Evolutionary conservation across 1,140 invertebrate genomes (phyloP), one percentile per base, ranked within the genome.

Genomic region (Macrobrachium nipponense): DNA sequence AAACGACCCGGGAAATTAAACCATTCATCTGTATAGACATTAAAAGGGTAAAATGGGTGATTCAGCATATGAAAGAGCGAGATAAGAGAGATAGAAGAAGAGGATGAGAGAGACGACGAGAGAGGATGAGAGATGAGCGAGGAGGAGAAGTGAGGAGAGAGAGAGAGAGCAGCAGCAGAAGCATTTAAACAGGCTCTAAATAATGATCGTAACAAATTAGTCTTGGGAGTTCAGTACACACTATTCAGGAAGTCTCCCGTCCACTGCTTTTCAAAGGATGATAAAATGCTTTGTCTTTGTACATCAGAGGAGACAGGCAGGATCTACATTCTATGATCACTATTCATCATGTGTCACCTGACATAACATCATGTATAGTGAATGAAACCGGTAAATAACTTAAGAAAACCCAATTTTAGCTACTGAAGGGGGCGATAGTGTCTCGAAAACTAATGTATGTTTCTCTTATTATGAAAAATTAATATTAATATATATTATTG

Each of bases 131-230:
- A 51, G 73, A 51, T n/a, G n/a, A n/a, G n/a, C n/a, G n/a, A n/a
- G n/a, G n/a, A n/a, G n/a, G n/a, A n/a, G n/a, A n/a, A n/a, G n/a
- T n/a, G n/a, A n/a, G n/a, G 73, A 51, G 73, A 51, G 73, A 51
- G 73, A 58, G 36, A 76, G 27, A 76, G 44, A 76, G 36, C 10
- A n/a, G n/a, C n/a, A n/a, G n/a, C n/a, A n/a, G n/a, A n/a, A n/a
- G n/a, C 27, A 43, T 0, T 10, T 14, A 75, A 14, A 75, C 8
- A 75, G 72, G 27, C 27, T 2, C 27, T 36, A 36, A 36, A 36
- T 36, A 36, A 36, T 1, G 27, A 36, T 36, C 27, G 27, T 36
- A 36, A 36, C 27, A 36, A 36, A 36, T 27, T 23, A 75, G 7
- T 27, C 12, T 2, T 12, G 72, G 72, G 12, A 23, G 18, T 43